Evolutionary conservation across 1,140 invertebrate species (phyloP), one percentile per base, ranked within the genome.

Genomic region (Dendroctonus ponderosae): DNA sequence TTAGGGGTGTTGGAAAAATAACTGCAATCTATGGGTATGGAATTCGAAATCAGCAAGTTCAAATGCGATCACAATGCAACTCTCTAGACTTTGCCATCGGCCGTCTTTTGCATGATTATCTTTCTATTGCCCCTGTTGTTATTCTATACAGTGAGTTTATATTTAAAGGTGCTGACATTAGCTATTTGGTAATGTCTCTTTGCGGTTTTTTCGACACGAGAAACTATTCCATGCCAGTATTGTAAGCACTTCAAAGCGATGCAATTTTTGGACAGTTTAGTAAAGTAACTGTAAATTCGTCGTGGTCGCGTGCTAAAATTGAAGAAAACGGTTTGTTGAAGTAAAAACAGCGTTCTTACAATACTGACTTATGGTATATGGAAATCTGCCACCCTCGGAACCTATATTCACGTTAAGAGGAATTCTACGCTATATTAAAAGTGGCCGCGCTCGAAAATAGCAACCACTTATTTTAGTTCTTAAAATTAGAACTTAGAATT

Each of bases 161-260:
- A 69, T 73, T 71, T 70, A 72, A 75, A 72, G 75, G 74, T 76
- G 76, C 75, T 76, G 72, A 76, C 67, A 64, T 64, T 64, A 49
- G 39, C 12, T 53, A 38, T 71, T 70, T 62, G 46, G 53, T 56
- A 65, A 51, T 69, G 69, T 68, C 57, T 66, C 66, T 75, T 75
- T 76, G 75, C 75, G 70, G 75, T 77, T 76, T 77, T 73, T 75
- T 72, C 63, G 72, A 72, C 67, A 65, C 42, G n/a, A 56, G 15
- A 43, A 43, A 38, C 39, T 3, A 44, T 43, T 67, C 40, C 14
- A 41, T 43, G 14, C 14, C 37, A 42, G 39, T 26, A 26, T 26
- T 26, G 26, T 26, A 26, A 26, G 50, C 3, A 43, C 7, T 37
- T 6, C 6, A 46, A 14, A 11, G 6, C 12, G 5, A 26, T 53